Evolutionary conservation across 2,888 invertebrate genomes (phyloP), one percentile per base, ranked within the genome.

Genomic region (Bruchidius siliquastri): DNA sequence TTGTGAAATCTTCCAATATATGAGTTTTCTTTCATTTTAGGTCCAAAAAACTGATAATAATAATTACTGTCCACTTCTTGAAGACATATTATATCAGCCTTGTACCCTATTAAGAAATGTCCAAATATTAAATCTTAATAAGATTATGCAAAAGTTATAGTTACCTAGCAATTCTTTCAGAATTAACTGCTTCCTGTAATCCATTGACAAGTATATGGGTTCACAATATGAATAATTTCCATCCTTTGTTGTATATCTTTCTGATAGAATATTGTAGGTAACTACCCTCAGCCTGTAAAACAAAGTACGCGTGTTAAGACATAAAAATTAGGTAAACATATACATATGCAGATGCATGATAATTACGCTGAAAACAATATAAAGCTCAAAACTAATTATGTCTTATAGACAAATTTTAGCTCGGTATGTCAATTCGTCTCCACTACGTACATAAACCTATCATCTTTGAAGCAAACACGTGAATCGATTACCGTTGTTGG

Each of bases 41-140:
- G 90, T 68, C 84, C 81, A 26, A 97, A 88, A 82, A 93, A 93
- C 77, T 89, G 83, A 8, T 90, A 86, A 85, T 93, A 97, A 70
- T 96, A 88, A 87, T 92, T 94, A 18, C 84, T 84, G 84, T 98
- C 98, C 0, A 97, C 96, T 89, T 98, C 98, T 90, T 98, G 98
- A 20, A 98, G 88, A 81, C 97, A 97, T 72, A 97, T 88, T 72
- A 98, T 88, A 85, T 98, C 98, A 67, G 92, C 91, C 87, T 97
- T 94, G 84, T 96, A 98, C n/a, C 96, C 96, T 92, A 78, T 49
- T 13, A 49, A 20, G 22, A 70, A 74, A 32, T 20, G 18, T 20
- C 83, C 79, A 83, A 67, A 22, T 69, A 21, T 69, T 32, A 69
- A 71, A 66, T 21, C 21, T 22, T 66, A 26, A 71, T 68, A 30